Conservation (phyloP, 2,888 invertebrate species). For the Omphaloscelis lunosa region DNA sequence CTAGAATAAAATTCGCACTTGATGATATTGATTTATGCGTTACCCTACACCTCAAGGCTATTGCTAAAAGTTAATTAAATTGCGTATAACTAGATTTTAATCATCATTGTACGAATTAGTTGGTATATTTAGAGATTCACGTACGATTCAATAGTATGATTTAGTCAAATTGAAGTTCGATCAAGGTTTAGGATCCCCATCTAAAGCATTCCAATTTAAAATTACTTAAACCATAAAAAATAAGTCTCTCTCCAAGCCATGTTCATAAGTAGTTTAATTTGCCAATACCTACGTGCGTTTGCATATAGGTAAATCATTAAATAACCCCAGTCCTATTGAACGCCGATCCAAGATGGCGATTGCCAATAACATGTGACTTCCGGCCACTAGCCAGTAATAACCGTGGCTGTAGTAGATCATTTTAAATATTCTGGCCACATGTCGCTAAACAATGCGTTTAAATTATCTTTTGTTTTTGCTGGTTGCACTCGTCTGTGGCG, state of each 20-base stretch:
- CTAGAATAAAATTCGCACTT: slow-evolving; percentile 50
- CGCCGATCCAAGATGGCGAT: slow-evolving; percentile 45
- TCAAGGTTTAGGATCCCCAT: neutral
- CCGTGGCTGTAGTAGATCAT: slow-evolving; percentile 58
- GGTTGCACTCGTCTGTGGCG: slow-evolving; percentile 43
- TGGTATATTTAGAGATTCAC: slow-evolving; percentile 6
- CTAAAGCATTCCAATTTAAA: neutral
- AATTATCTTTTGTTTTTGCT: slow-evolving; percentile 51
- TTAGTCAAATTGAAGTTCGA: neutral
- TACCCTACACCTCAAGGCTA: slow-evolving; percentile 45
- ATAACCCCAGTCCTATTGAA: slow-evolving; percentile 44
- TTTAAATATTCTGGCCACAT: slow-evolving; percentile 72
- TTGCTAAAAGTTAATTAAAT: slow-evolving; percentile 54
- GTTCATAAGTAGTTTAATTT: slow-evolving; percentile 21
- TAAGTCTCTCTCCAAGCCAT: slow-evolving; percentile 4
- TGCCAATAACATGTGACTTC: slow-evolving; percentile 62
- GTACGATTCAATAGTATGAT: neutral
- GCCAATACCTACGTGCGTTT: slow-evolving; percentile 24
- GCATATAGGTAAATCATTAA: slow-evolving; percentile 51
- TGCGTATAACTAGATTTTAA: slow-evolving; percentile 3
- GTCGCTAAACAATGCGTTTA: slow-evolving; percentile 70
- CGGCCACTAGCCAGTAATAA: slow-evolving; percentile 52
- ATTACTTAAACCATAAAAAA: neutral
- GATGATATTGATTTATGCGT: slow-evolving; percentile 32
- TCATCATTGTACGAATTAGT: slow-evolving; percentile 2